Conservation (phyloP, 2,888 invertebrate genomes). For the Himalopsyche tibetana region DNA sequence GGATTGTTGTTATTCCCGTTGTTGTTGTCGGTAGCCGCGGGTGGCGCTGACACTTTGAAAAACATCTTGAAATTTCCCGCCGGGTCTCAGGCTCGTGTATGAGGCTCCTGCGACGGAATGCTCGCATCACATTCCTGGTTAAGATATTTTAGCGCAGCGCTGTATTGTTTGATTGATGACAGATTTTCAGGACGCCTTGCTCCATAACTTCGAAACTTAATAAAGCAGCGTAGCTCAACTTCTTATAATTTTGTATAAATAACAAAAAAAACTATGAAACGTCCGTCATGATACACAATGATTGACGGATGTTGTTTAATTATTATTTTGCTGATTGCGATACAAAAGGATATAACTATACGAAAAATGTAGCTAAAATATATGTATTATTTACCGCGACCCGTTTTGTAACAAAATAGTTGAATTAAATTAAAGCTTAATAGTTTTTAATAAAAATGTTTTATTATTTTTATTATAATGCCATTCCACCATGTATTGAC, state of each 20-base stretch:
- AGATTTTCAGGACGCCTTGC: conserved; percentile 32
- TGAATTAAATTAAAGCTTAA: too few relatives aligned
- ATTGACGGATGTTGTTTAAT: too few relatives aligned
- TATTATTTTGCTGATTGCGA: too few relatives aligned
- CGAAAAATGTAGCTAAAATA: too few relatives aligned
- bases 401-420: too few relatives aligned
- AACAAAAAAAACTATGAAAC: not conserved
- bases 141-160: conserved; percentile 6
- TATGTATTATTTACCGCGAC: too few relatives aligned
- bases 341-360: too few relatives aligned
- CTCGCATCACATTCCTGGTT: conserved; percentile 6
- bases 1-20: conserved; percentile 67
- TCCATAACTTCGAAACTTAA: conserved; percentile 40
- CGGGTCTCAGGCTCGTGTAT: not conserved
- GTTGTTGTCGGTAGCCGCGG: conserved; percentile 66
- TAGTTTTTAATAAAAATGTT: too few relatives aligned
- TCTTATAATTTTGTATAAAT: conserved; percentile 2
- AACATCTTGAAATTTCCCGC: conserved; percentile 53
- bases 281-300: too few relatives aligned
- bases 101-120: not conserved
- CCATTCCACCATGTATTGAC: too few relatives aligned
- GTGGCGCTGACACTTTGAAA: conserved; percentile 53
- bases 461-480: too few relatives aligned
- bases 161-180: conserved; percentile 40
- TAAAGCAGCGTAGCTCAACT: not conserved